Evolutionary conservation across 2,888 invertebrate species (phyloP).

Genomic region (Cataglyphis cursor): DNA sequence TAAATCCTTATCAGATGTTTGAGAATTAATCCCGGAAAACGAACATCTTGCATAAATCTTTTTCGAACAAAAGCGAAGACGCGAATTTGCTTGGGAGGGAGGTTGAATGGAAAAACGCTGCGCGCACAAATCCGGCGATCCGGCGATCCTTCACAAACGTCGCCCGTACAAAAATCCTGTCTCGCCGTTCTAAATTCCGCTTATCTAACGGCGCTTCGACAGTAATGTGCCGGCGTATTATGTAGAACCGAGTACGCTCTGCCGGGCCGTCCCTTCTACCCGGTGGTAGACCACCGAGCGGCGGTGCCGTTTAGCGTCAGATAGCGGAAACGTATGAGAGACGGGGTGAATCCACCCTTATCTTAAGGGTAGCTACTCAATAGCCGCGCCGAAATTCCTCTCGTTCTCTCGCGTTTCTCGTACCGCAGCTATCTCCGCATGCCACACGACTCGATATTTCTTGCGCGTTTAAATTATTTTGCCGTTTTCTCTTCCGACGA

Average conservation of each 20-base stretch:
- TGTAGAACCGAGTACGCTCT: conserved; percentile 82
- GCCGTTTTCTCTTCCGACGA: conserved; percentile 18
- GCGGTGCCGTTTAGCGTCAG: conserved; percentile 86
- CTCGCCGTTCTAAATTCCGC: conserved; percentile 86
- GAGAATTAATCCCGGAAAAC: neutral
- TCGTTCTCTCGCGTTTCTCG: conserved; percentile 57
- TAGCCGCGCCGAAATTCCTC: conserved; percentile 78
- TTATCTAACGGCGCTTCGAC: conserved; percentile 85
- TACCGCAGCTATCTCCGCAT: conserved; percentile 34
- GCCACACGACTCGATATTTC: conserved; percentile 38
- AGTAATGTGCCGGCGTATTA: conserved; percentile 86
- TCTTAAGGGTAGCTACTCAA: conserved; percentile 86
- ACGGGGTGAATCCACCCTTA: conserved; percentile 84
- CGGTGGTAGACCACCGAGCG: conserved; percentile 80
- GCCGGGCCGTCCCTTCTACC: conserved; percentile 81
- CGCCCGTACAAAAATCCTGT: conserved; percentile 83
- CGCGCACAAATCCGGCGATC: conserved; percentile 40
- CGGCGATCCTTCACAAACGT: conserved; percentile 74
- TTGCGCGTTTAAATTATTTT: conserved; percentile 45
- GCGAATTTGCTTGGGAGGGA: conserved; percentile 33
- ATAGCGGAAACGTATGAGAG: conserved; percentile 86
- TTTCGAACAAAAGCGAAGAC: conserved; percentile 3
- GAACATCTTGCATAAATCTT: conserved; percentile 10
- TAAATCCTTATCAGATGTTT: neutral
- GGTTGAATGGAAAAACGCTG: conserved; percentile 36